phyloP scores from a whole-genome alignment of 2,888 invertebrate genomes.

The Mellilla xanthometata region DNA sequence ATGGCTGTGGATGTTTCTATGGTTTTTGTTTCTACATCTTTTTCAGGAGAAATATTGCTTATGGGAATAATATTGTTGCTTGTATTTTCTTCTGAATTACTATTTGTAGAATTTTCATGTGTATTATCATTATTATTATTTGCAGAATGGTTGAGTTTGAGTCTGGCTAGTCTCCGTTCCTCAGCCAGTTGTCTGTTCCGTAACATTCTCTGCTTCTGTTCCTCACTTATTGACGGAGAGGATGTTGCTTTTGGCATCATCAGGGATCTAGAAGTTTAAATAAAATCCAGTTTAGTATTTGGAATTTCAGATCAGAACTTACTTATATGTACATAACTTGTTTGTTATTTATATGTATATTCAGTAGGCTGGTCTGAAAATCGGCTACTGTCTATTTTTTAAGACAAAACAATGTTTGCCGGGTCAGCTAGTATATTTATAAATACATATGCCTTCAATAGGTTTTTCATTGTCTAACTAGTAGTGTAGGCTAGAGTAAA shows the following conservation, averaged over 20 bases:
- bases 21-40: neutral
- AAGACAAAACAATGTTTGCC: too few relatives aligned
- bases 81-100: neutral
- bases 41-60: neutral
- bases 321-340: too few relatives aligned
- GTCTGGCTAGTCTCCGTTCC: conserved; percentile 83
- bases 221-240: conserved; percentile 80
- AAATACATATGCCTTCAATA: too few relatives aligned
- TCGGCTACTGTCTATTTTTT: too few relatives aligned
- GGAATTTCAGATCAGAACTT: too few relatives aligned
- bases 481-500: too few relatives aligned
- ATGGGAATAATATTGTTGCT: neutral
- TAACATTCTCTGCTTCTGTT: conserved; percentile 86
- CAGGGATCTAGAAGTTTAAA: conserved; percentile 43
- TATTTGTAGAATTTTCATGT: neutral
- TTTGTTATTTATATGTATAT: too few relatives aligned
- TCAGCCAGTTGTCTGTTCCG: conserved; percentile 86
- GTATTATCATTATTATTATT: neutral
- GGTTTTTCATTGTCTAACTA: too few relatives aligned
- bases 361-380: too few relatives aligned
- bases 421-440: too few relatives aligned
- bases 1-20: neutral
- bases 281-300: too few relatives aligned
- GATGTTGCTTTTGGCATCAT: conserved; percentile 65
- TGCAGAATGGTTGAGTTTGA: conserved; percentile 46